Percentiles rank a stretch among this genome's conserved stretches.
Evolutionary conservation across 2,113 vertebrate species (phyloP).

Genomic region (Erythrocebus patas): DNA sequence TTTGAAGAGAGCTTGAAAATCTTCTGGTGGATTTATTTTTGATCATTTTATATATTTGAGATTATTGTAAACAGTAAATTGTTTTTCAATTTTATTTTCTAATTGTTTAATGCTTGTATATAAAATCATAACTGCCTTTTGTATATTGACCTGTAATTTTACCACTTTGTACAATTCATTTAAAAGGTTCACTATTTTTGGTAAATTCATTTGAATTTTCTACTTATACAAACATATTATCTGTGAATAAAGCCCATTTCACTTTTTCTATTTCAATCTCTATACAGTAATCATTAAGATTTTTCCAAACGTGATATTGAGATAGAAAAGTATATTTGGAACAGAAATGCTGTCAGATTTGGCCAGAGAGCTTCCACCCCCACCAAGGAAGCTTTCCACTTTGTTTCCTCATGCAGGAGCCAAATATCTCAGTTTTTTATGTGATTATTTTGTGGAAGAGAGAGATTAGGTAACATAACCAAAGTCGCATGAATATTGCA

Average conservation of each 20-base stretch:
- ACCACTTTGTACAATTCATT: background rate
- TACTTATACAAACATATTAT: background rate
- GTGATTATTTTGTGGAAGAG: background rate
- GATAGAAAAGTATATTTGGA: background rate
- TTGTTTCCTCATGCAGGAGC: background rate
- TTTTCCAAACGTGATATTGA: background rate
- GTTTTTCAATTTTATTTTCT: background rate
- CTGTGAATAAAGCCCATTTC: background rate
- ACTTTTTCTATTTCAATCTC: background rate
- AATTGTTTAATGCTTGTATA: background rate
- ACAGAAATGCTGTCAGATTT: background rate
- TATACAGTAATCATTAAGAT: no score
- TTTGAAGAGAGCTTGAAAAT: background rate
- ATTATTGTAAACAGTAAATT: background rate
- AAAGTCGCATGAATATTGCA: background rate
- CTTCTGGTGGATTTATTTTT: background rate
- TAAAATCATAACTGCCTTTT: background rate
- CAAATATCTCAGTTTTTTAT: background rate
- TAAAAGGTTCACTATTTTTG: background rate
- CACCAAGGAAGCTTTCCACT: fast-evolving
- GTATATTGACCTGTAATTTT: background rate
- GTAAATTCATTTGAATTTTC: background rate
- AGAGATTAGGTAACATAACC: background rate
- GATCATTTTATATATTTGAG: background rate
- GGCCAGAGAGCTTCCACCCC: no score